A percentile compares a stretch with the other conserved stretches of the same genome.
phyloP scores from a whole-genome alignment of 2,113 vertebrate genomes.

The Rhombomys opimus region DNA sequence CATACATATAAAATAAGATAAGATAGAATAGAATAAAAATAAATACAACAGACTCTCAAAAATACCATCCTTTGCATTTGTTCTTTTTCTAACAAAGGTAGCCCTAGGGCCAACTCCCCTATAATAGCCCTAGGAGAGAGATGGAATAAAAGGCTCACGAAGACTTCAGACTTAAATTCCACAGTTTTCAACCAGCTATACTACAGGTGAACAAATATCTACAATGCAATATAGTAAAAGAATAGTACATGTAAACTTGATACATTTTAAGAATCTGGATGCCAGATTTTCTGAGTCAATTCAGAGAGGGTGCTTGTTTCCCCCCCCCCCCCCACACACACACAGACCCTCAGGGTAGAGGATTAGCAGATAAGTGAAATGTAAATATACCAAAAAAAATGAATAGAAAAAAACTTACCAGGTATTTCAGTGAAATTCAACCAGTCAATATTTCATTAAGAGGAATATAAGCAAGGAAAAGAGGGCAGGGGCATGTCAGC shows the following conservation, averaged over 20 bases:
- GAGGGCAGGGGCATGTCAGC: too few species aligned
- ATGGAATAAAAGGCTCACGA: not conserved
- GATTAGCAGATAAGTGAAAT: not conserved
- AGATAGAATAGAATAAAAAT: not conserved
- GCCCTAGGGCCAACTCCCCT: not conserved
- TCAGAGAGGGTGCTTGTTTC: not conserved
- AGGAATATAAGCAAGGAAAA: not conserved
- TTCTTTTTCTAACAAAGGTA: not conserved
- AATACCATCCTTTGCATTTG: not conserved
- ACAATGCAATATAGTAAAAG: not conserved
- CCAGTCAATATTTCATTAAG: not conserved
- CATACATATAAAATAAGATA: not conserved
- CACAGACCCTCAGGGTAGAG: not conserved
- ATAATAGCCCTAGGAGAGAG: not conserved
- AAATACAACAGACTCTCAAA: not conserved
- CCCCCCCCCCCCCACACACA: too few species aligned
- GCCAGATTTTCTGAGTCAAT: not conserved
- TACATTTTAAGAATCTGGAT: not conserved
- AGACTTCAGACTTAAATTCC: not conserved
- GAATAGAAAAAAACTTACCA: not conserved
- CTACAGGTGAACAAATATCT: not conserved
- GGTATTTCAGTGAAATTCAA: not conserved
- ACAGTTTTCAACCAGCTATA: not conserved
- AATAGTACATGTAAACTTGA: not conserved
- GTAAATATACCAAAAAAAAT: not conserved